These are phyloP conservation scores for Conger conger DNA, from an alignment of 2,113 vertebrate genomes.

Conservation along the genomic window DNA sequence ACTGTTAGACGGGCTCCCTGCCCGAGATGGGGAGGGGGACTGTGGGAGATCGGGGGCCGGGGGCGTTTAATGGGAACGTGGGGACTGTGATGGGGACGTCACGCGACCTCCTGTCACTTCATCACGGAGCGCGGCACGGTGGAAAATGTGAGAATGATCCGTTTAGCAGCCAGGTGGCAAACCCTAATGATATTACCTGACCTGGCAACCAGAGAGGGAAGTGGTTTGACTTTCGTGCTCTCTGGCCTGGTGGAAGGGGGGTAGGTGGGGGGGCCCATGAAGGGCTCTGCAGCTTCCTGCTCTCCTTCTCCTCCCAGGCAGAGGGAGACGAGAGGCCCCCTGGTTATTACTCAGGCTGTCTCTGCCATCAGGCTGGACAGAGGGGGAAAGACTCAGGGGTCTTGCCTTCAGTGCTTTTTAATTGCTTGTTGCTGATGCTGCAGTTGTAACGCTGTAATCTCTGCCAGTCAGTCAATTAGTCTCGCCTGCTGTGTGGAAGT, in stretches of 20 bases:
- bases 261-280: background rate
- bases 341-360: background rate
- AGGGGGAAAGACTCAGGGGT: background rate
- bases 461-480: slow-evolving; percentile 16
- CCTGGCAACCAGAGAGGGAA: background rate
- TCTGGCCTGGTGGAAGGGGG: background rate
- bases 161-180: background rate
- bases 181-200: background rate
- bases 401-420: background rate
- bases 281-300: background rate
- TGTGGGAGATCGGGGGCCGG: background rate
- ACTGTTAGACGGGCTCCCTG: background rate
- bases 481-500: background rate
- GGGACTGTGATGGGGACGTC: background rate
- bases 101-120: background rate
- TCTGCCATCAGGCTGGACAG: background rate
- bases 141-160: background rate
- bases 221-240: background rate
- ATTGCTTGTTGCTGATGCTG: background rate
- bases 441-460: background rate
- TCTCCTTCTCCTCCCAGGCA: background rate
- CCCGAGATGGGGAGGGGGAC: background rate
- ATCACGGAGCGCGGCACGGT: background rate
- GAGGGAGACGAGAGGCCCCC: background rate
- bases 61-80: background rate